Evolutionary conservation across 2,113 vertebrate genomes (phyloP).

Genomic region (Tauraco erythrolophus): DNA sequence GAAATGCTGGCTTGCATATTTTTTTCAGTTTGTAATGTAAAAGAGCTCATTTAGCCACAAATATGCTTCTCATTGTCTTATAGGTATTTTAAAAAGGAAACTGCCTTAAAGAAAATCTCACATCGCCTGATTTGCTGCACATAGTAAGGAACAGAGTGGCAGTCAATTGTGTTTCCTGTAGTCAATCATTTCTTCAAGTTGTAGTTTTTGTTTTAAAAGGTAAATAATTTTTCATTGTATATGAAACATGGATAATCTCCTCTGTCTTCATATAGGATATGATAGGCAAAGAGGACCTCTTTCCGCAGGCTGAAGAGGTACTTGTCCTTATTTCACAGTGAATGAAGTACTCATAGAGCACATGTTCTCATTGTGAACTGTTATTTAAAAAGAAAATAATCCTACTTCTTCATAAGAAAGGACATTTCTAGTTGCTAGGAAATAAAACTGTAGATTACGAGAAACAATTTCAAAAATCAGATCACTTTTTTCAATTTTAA

Average conservation of each 20-base stretch:
- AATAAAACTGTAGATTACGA: background rate
- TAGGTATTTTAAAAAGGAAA: background rate
- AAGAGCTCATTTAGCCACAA: background rate
- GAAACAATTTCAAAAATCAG: background rate
- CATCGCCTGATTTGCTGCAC: background rate
- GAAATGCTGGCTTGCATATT: background rate
- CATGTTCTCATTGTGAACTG: background rate
- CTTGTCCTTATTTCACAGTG: background rate
- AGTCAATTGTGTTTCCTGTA: background rate
- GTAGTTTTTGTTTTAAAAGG: background rate
- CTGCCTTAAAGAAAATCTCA: background rate
- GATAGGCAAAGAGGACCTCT: background rate
- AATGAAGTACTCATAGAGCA: background rate
- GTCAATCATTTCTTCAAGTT: background rate
- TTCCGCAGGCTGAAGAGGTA: background rate
- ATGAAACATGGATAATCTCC: background rate
- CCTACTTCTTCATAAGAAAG: background rate
- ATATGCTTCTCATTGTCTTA: background rate
- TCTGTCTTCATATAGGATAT: background rate
- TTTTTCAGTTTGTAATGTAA: background rate
- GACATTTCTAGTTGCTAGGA: background rate
- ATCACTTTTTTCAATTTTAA: background rate
- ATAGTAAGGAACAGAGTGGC: background rate
- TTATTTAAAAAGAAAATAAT: background rate
- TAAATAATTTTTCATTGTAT: background rate